Conservation (phyloP, 2,113 vertebrate genomes). For the Terrapene triunguis region DNA sequence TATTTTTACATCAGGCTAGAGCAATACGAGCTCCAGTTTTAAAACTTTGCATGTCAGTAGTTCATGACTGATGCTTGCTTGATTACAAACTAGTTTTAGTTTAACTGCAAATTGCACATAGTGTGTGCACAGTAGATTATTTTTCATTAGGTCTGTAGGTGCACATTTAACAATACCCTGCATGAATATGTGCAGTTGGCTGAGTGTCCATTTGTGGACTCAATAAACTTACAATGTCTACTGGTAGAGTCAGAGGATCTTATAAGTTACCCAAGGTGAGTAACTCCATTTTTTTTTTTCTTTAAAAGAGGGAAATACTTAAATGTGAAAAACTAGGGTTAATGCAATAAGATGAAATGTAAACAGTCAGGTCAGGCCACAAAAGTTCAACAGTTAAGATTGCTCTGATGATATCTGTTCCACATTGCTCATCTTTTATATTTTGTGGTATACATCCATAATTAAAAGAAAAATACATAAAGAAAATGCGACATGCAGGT, state of each 20-base stretch:
- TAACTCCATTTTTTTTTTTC: neutral
- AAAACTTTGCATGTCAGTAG: neutral
- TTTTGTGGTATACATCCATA: neutral
- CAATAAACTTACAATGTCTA: neutral
- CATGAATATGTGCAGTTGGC: neutral
- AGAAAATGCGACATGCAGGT: neutral
- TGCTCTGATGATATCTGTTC: neutral
- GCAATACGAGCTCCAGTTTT: neutral
- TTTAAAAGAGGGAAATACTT: neutral
- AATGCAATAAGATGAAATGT: fast-evolving
- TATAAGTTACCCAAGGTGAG: neutral
- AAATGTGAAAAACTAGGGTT: fast-evolving
- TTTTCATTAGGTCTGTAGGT: neutral
- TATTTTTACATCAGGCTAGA: neutral
- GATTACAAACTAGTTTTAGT: neutral
- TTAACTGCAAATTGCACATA: neutral
- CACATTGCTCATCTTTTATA: fast-evolving
- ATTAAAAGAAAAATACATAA: neutral
- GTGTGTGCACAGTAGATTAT: fast-evolving
- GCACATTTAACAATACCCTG: neutral
- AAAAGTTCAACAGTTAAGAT: neutral
- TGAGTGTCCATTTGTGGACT: neutral
- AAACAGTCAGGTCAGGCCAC: fast-evolving
- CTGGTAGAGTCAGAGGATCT: neutral
- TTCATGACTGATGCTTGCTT: neutral